Percentiles rank a stretch among this genome's conserved stretches.
Evolutionary conservation across 2,113 vertebrate species (phyloP).

Genomic region (Candoia aspera): DNA sequence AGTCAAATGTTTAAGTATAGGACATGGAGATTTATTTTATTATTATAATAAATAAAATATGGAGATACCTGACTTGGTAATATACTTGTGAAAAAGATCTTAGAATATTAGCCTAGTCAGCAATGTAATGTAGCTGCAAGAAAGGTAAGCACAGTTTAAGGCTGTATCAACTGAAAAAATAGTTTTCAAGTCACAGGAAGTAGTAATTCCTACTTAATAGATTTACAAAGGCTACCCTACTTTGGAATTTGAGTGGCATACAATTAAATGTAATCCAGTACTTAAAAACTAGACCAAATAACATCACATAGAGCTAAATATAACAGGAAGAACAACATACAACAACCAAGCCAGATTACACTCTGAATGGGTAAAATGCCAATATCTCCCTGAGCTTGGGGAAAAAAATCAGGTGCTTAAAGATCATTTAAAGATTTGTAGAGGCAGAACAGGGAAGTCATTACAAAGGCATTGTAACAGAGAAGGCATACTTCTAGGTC

Average conservation of each 20-base stretch:
- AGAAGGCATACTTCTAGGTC: neutral
- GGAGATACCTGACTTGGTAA: neutral
- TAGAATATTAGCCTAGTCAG: neutral
- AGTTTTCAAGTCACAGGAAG: neutral
- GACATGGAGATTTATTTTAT: neutral
- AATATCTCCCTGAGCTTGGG: neutral
- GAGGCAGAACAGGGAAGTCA: neutral
- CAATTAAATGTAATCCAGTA: neutral
- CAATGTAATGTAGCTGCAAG: neutral
- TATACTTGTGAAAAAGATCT: neutral
- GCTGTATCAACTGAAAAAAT: neutral
- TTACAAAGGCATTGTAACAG: neutral
- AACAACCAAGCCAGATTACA: neutral
- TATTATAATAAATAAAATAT: too few relatives aligned
- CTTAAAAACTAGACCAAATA: neutral
- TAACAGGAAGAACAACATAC: neutral
- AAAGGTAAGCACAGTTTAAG: neutral
- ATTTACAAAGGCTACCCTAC: neutral
- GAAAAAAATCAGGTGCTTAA: neutral
- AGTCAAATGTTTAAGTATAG: neutral
- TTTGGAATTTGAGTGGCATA: neutral
- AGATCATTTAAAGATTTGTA: neutral
- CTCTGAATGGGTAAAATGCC: neutral
- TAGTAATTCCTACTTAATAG: neutral
- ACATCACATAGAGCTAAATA: neutral